phyloP scores from a whole-genome alignment of 2,797 vertebrate species.

The Coregonus ussuriensis region DNA sequence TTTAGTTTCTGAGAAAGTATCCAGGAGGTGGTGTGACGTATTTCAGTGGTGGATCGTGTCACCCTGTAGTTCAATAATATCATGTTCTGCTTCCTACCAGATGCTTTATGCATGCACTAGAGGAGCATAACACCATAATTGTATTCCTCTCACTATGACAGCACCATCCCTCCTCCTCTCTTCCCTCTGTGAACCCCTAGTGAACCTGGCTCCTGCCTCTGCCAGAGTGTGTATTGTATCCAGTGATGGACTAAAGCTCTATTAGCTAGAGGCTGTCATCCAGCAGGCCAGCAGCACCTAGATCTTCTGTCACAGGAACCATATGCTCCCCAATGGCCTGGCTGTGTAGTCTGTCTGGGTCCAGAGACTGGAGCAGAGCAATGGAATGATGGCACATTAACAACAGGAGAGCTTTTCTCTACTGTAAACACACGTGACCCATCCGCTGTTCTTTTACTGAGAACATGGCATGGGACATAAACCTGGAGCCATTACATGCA shows the following conservation, averaged over 20 bases:
- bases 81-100: slow-evolving; percentile 46
- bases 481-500: slow-evolving; percentile 43
- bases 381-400: slow-evolving; percentile 36
- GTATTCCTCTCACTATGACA: slow-evolving; percentile 24
- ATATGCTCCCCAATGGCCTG: slow-evolving; percentile 27
- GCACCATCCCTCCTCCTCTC: slow-evolving; percentile 15
- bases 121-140: slow-evolving; percentile 35
- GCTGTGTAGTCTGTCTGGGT: slow-evolving; percentile 14
- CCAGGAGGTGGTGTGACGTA: too few species aligned
- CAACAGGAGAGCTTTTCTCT: slow-evolving; percentile 43
- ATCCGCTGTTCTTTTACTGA: slow-evolving; percentile 54
- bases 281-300: slow-evolving; percentile 19
- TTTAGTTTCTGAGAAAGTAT: too few species aligned
- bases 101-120: slow-evolving; percentile 45
- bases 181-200: slow-evolving; percentile 22
- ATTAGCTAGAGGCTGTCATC: slow-evolving; percentile 1
- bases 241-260: slow-evolving; percentile 27
- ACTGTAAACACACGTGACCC: slow-evolving; percentile 69
- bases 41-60: neutral
- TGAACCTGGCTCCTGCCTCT: slow-evolving; percentile 28
- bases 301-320: slow-evolving; percentile 10
- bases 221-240: neutral
- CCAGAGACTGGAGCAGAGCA: slow-evolving; percentile 16
- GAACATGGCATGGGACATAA: slow-evolving; percentile 59
- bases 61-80: slow-evolving; percentile 43